Conservation (phyloP, 2,797 vertebrate genomes). For the Vireo griseus region DNA sequence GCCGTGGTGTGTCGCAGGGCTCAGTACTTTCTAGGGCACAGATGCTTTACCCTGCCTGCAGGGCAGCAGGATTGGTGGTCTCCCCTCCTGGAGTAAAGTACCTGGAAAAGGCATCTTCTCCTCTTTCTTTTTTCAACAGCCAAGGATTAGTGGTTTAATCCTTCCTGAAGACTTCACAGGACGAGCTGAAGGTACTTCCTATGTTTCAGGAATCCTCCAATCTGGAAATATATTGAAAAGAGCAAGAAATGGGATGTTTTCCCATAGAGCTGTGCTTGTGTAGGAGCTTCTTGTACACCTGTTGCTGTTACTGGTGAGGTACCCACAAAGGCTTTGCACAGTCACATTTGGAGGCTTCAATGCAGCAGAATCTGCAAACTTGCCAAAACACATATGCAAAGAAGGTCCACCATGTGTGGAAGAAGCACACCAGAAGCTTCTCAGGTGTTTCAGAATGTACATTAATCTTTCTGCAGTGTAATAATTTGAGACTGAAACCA, state of each 20-base stretch:
- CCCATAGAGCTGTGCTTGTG: background rate
- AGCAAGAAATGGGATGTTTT: background rate
- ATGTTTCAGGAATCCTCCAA: background rate
- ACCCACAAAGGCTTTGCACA: background rate
- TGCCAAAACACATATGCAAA: background rate
- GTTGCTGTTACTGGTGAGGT: fast-evolving
- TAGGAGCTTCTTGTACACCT: background rate
- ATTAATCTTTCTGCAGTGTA: background rate
- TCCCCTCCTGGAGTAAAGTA: background rate
- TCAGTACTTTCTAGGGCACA: background rate
- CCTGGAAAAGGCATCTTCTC: background rate
- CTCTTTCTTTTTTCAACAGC: background rate
- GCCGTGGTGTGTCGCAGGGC: background rate
- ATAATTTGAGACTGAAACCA: background rate
- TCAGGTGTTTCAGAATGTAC: background rate
- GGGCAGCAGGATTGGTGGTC: background rate
- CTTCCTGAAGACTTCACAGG: background rate
- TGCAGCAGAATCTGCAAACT: background rate
- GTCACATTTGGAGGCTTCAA: fast-evolving
- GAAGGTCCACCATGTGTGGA: background rate
- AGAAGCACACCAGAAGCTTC: background rate
- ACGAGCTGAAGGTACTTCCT: background rate
- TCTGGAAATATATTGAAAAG: background rate
- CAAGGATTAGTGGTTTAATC: background rate
- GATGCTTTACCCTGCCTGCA: background rate